These are phyloP conservation scores for Achatina immaculata DNA, from an alignment of 1,140 invertebrate genomes.

Conservation along the genomic window DNA sequence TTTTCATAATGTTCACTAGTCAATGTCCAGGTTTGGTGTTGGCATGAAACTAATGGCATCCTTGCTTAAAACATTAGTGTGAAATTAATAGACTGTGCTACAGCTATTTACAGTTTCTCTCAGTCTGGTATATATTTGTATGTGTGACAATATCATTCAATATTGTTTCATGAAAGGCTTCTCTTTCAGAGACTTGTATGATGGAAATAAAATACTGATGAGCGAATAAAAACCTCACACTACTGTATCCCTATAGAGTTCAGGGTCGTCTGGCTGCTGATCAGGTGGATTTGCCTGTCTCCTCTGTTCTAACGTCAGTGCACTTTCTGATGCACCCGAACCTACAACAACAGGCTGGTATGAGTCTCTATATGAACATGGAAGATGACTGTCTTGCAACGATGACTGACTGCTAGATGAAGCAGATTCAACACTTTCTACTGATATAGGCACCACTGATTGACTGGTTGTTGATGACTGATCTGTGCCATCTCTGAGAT, in stretches of 20 bases:
- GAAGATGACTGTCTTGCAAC: conserved; percentile 12
- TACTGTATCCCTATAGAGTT: conserved; percentile 32
- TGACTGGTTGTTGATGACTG: conserved; percentile 14
- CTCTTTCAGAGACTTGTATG: background rate
- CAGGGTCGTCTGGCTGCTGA: conserved; percentile 19
- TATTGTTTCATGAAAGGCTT: conserved; percentile 5
- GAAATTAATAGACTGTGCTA: too few relatives aligned
- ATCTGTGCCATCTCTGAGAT: background rate
- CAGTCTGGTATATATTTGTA: too few relatives aligned
- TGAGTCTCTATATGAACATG: conserved; percentile 14
- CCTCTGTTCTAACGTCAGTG: conserved; percentile 30
- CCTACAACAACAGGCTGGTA: background rate
- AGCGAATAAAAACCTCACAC: conserved; percentile 17
- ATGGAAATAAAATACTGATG: background rate
- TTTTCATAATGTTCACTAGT: too few relatives aligned
- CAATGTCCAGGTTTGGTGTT: too few relatives aligned
- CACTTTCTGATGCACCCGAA: conserved; percentile 10
- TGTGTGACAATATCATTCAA: background rate
- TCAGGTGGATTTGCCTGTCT: background rate
- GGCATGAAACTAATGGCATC: too few relatives aligned
- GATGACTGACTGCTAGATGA: background rate
- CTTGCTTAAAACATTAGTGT: too few relatives aligned
- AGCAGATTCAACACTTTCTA: background rate
- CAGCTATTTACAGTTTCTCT: too few relatives aligned
- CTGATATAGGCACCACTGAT: conserved; percentile 18